Conservation (phyloP, 2,113 vertebrate genomes). For the Pelodiscus sinensis region DNA sequence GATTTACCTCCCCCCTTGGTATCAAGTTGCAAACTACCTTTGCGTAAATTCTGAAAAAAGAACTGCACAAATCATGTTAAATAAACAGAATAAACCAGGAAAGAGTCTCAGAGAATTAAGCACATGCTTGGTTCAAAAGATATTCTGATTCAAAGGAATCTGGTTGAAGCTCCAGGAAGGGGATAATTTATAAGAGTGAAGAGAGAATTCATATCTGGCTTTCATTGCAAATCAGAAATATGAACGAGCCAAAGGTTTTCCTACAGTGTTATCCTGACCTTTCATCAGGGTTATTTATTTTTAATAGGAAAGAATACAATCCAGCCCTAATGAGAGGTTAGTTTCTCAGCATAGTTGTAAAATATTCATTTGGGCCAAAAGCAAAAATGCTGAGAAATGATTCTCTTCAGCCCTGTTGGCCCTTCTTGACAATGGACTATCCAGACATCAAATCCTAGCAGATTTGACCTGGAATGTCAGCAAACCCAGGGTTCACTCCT, state of each 20-base stretch:
- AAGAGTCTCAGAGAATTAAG: background rate
- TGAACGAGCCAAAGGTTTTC: background rate
- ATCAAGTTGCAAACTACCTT: constrained; percentile 36
- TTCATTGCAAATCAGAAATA: background rate
- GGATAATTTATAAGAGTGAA: background rate
- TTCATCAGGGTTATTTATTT: background rate
- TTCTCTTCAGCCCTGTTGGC: background rate
- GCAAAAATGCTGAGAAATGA: background rate
- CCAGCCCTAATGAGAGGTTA: background rate
- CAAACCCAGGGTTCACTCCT: background rate
- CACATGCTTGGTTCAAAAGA: background rate
- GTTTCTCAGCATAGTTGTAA: background rate
- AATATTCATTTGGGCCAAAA: background rate
- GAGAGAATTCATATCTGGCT: background rate
- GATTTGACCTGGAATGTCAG: background rate
- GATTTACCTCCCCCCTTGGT: background rate
- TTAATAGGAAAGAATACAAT: background rate
- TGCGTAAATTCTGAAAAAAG: constrained; percentile 14
- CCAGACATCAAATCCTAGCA: background rate
- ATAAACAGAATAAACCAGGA: background rate
- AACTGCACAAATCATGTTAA: background rate
- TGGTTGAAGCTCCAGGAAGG: background rate
- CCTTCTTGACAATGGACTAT: background rate
- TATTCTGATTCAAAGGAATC: background rate
- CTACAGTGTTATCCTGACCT: background rate